Conservation (phyloP, 2,797 vertebrate genomes). For the Enteromius paludinosus region DNA sequence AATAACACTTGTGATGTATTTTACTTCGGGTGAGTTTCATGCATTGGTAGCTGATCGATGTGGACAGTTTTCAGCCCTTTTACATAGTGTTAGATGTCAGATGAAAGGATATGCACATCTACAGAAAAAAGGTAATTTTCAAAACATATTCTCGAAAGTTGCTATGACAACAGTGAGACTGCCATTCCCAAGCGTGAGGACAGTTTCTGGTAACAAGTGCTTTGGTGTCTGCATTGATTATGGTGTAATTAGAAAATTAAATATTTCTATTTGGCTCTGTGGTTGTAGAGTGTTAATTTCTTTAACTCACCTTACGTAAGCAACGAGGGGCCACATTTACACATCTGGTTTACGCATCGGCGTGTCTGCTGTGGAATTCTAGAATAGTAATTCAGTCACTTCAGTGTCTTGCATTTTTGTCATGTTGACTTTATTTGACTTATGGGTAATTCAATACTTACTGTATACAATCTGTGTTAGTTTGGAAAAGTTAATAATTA, state of each 20-base stretch:
- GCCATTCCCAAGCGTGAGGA: slow-evolving; percentile 43
- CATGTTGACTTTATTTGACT: not conserved
- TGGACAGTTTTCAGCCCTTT: slow-evolving; percentile 8
- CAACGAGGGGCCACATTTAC: slow-evolving; percentile 13
- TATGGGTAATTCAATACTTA: not conserved
- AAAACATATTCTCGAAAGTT: slow-evolving; percentile 55
- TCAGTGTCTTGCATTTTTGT: slow-evolving; percentile 24
- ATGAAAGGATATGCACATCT: slow-evolving; percentile 42
- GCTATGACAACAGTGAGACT: slow-evolving; percentile 62
- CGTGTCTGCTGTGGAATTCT: slow-evolving; percentile 28
- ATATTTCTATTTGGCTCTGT: slow-evolving; percentile 36
- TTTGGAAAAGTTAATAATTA: not conserved
- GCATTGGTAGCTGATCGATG: slow-evolving; percentile 1
- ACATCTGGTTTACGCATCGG: slow-evolving; percentile 10
- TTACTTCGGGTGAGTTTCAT: not conserved
- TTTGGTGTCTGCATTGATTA: slow-evolving; percentile 32
- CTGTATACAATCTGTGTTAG: not conserved
- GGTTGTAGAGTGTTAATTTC: slow-evolving; percentile 23
- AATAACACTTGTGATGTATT: not conserved
- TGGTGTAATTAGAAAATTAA: slow-evolving; percentile 44
- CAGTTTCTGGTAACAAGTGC: slow-evolving; percentile 31
- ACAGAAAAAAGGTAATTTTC: slow-evolving; percentile 50
- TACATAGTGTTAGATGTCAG: slow-evolving; percentile 42
- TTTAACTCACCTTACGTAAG: slow-evolving; percentile 27
- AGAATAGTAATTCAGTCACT: slow-evolving; percentile 2